Conservation (phyloP, 2,888 invertebrate genomes). For the Ephialtes manifestator region DNA sequence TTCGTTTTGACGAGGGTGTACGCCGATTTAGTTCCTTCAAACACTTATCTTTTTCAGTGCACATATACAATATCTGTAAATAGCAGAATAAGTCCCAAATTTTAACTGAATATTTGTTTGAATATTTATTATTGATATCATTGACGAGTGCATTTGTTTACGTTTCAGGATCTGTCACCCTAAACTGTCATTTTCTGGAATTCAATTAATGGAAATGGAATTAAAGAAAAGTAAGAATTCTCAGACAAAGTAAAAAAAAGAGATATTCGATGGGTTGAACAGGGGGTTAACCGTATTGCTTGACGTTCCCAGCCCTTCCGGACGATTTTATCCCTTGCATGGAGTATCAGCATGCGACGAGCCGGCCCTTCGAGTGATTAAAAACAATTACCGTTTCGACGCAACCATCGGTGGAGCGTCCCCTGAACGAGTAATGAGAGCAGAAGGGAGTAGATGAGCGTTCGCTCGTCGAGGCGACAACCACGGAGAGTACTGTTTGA, state of each 20-base stretch:
- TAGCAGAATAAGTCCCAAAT: too few species aligned
- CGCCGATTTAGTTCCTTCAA: too few species aligned
- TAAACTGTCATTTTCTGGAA: too few species aligned
- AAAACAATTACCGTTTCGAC: conserved; percentile 84
- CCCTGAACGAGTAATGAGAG: conserved; percentile 77
- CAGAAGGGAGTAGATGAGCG: conserved; percentile 58
- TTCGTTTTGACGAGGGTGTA: too few species aligned
- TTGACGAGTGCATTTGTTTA: too few species aligned
- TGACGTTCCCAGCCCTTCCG: conserved; percentile 69
- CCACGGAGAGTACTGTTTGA: conserved; percentile 23
- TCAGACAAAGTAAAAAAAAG: conserved; percentile 13
- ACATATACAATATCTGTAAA: too few species aligned
- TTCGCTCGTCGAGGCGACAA: conserved; percentile 40
- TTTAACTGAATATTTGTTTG: too few species aligned
- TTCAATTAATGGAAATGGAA: not conserved
- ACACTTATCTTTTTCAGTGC: too few species aligned
- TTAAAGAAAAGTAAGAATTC: conserved; percentile 1
- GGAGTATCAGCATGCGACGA: conserved; percentile 31
- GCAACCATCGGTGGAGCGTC: conserved; percentile 70
- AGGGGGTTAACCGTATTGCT: conserved; percentile 75
- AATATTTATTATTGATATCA: too few species aligned
- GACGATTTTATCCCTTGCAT: conserved; percentile 65
- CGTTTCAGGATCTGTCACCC: too few species aligned
- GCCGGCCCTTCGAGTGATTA: conserved; percentile 80
- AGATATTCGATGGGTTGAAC: conserved; percentile 31